Conservation (phyloP, 2,797 vertebrate genomes). For the Alexandromys oeconomus region DNA sequence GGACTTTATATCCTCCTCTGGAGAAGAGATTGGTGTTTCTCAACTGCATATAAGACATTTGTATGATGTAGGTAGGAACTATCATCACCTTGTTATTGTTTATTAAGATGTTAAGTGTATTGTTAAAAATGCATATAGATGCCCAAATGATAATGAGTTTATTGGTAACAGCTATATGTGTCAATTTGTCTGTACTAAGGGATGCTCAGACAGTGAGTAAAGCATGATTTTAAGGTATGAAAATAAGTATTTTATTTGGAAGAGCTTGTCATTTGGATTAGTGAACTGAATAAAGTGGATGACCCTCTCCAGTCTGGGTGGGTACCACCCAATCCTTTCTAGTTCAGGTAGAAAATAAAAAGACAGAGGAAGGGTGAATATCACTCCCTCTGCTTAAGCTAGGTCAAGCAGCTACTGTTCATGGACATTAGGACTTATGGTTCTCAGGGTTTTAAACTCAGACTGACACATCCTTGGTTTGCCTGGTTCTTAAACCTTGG, state of each 20-base stretch:
- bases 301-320: not conserved
- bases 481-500: not conserved
- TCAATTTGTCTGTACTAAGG: not conserved
- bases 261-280: not conserved
- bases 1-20: not conserved
- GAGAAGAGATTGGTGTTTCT: not conserved
- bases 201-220: not conserved
- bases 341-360: not conserved
- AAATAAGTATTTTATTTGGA: not conserved
- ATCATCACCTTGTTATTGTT: not conserved
- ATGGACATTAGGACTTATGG: not conserved
- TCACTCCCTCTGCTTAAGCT: not conserved
- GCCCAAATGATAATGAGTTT: not conserved
- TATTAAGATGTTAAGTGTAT: not conserved
- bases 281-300: not conserved
- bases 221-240: not conserved
- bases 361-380: not conserved
- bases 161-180: not conserved
- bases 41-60: not conserved
- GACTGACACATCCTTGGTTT: not conserved
- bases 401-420: not conserved
- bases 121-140: not conserved
- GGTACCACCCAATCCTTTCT: not conserved
- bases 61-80: not conserved
- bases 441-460: not conserved